Evolutionary conservation across 2,797 vertebrate species (phyloP), one percentile per base, ranked within the genome.

Genomic region (Urocyon cinereoargenteus): DNA sequence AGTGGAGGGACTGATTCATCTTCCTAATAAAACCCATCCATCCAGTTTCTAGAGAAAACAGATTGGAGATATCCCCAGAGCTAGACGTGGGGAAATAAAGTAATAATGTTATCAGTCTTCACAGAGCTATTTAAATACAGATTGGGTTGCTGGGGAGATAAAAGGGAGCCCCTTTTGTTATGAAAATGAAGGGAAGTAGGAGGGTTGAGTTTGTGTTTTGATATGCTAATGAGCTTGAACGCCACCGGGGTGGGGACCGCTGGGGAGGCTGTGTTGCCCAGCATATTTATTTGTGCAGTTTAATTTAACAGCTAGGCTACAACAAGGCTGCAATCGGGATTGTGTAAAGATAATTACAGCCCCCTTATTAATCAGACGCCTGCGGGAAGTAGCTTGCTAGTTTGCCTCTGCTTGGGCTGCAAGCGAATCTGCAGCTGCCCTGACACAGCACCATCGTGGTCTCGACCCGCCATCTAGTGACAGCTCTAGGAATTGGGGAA

Each of bases 401-500:
- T 89, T 96, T 28, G 91, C n/a, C 16, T 77, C 16, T 55, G n/a
- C 66, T 36, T 31, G 4, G 9, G 89, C 64, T 59, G 81, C 78
- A 53, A 68, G 1, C 2, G 28, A 53, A 96, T 55, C 59, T 34
- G 77, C 75, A 19, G 86, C 28, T 0, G 3, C 26, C 3, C 34
- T 3, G 66, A 13, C 45, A 0, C 1, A 19, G 91, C 45, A 45
- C 75, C 94, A 95, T n/a, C 22, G 24, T 66, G 89, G 94, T 98
- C 97, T 97, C 89, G 6, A 97, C 75, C 28, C 86, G 97, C 98
- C 99, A 99, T 98, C 98, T 98, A 98, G 98, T 98, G 98, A 97
- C 87, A 1, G 31, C 4, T 66, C 9, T 26, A 59, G 75, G 96
- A 96, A 99, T 85, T 94, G 59, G 2, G 34, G 53, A 62, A 83